Conservation (phyloP, 2,797 vertebrate species). For the Sylvia borin region DNA sequence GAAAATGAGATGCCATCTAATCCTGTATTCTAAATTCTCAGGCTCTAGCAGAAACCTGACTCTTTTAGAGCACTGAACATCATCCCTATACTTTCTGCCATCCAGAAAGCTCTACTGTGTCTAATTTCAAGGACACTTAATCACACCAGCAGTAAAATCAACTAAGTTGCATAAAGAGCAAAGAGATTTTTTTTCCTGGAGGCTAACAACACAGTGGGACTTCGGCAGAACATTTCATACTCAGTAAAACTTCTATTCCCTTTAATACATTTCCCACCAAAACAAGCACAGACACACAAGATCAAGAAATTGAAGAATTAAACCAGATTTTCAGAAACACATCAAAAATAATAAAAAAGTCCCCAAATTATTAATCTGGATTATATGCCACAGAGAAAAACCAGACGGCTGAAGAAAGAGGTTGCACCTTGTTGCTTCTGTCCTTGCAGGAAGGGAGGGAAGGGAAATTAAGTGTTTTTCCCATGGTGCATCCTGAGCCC, state of each 20-base stretch:
- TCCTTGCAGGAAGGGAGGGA: accelerated
- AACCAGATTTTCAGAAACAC: neutral
- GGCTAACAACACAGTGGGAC: neutral
- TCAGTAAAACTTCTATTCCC: neutral
- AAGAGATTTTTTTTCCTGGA: neutral
- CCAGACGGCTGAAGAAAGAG: neutral
- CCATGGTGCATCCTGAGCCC: neutral
- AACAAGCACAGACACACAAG: neutral
- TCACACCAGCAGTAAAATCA: neutral
- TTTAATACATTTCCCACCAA: neutral
- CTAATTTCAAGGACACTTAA: neutral
- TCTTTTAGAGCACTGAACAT: neutral
- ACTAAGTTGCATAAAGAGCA: neutral
- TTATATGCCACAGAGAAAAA: neutral
- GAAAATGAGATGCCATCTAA: neutral
- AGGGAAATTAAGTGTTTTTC: neutral
- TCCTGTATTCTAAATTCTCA: neutral
- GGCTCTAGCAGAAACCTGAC: neutral
- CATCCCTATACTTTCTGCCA: neutral
- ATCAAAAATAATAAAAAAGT: neutral
- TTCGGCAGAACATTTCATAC: neutral
- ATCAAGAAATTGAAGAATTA: neutral
- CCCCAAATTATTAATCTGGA: neutral
- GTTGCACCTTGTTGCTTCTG: accelerated
- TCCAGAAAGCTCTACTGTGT: neutral